Percentiles rank a stretch among this genome's conserved stretches.
Evolutionary conservation across 2,888 invertebrate species (phyloP).

Genomic region (Linnaemya vulpina): DNA sequence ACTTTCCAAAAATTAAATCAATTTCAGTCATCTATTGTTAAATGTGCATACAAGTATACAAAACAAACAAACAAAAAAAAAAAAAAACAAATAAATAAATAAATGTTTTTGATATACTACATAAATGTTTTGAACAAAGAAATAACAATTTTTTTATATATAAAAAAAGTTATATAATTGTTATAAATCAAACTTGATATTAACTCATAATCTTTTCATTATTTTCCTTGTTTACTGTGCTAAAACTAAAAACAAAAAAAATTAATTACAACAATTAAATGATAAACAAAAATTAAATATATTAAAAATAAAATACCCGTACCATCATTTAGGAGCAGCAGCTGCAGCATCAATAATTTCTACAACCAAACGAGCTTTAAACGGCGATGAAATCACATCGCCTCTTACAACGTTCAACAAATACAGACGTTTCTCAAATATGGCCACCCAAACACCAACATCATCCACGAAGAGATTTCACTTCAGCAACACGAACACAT

Average conservation of each 20-base stretch:
- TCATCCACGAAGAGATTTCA: conserved; percentile 64
- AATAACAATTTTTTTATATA: conserved; percentile 26
- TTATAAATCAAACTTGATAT: conserved; percentile 37
- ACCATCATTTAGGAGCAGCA: conserved; percentile 72
- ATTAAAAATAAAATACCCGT: conserved; percentile 21
- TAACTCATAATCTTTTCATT: conserved; percentile 54
- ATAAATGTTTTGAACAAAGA: conserved; percentile 46
- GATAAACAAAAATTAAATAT: conserved; percentile 23
- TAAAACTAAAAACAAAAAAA: background rate
- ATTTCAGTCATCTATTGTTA: conserved; percentile 56
- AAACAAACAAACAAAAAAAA: conserved; percentile 4
- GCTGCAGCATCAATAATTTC: conserved; percentile 64
- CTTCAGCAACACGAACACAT: conserved; percentile 53
- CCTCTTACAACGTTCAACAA: conserved; percentile 69
- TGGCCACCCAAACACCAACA: conserved; percentile 74
- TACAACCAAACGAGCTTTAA: conserved; percentile 73
- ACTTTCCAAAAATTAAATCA: conserved; percentile 21
- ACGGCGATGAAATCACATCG: conserved; percentile 37
- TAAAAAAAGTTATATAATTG: conserved; percentile 52
- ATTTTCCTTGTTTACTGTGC: conserved; percentile 54
- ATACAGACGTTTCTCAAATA: conserved; percentile 75
- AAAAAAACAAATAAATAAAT: background rate
- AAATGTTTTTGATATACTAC: conserved; percentile 45
- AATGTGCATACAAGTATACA: conserved; percentile 47
- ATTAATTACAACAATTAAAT: background rate